These are phyloP conservation scores for Lagocephalus sceleratus DNA, from an alignment of 2,797 vertebrate genomes.

Conservation along the genomic window DNA sequence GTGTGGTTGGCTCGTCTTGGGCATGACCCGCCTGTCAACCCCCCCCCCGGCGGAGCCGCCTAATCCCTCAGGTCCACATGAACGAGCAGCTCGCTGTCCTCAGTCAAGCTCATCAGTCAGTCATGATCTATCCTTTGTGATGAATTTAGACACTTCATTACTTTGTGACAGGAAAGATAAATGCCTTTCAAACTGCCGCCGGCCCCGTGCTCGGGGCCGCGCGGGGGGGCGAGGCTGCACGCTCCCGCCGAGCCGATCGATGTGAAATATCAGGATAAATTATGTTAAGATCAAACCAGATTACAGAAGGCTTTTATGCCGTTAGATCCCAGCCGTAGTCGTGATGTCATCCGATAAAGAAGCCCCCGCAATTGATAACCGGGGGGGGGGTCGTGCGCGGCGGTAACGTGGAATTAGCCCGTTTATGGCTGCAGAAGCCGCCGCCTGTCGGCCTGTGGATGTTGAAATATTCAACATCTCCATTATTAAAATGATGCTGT, in stretches of 20 bases:
- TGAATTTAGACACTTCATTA: slow-evolving; percentile 67
- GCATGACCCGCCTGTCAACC: slow-evolving; percentile 62
- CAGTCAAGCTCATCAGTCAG: slow-evolving; percentile 63
- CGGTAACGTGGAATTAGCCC: slow-evolving; percentile 14
- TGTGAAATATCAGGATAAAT: slow-evolving; percentile 42
- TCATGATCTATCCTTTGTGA: slow-evolving; percentile 66
- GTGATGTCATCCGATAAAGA: slow-evolving; percentile 44
- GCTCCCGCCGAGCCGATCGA: slow-evolving; percentile 40
- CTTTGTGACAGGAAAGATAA: slow-evolving; percentile 65
- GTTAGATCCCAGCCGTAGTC: slow-evolving; percentile 38
- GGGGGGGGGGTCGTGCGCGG: slow-evolving; percentile 6
- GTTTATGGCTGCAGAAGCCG: neutral
- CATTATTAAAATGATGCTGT: no score
- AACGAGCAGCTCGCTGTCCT: slow-evolving; percentile 35
- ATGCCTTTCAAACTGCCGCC: slow-evolving; percentile 57
- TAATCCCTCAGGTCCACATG: slow-evolving; percentile 62
- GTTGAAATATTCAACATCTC: no score
- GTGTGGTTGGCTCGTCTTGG: slow-evolving; percentile 62
- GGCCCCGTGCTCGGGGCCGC: slow-evolving; percentile 26
- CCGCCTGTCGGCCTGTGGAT: no score
- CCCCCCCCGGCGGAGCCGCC: slow-evolving; percentile 39
- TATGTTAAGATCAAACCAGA: slow-evolving; percentile 43
- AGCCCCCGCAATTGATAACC: slow-evolving; percentile 33
- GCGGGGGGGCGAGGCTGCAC: slow-evolving; percentile 6
- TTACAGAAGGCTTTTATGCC: slow-evolving; percentile 56